phyloP scores from a whole-genome alignment of 2,113 vertebrate species.

The Gymnocephalus cernua region DNA sequence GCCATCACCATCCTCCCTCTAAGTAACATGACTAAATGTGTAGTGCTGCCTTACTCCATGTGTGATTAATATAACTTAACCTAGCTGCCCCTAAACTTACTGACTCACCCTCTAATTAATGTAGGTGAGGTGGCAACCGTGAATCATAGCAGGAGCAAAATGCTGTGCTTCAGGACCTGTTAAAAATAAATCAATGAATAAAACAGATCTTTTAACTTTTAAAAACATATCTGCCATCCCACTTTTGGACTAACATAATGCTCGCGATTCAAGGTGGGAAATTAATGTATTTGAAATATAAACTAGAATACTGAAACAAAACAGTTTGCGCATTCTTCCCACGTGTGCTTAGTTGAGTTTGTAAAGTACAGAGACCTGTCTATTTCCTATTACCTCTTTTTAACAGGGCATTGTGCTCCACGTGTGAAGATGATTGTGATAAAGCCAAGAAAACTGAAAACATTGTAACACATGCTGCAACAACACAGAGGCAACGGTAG shows the following conservation, averaged over 20 bases:
- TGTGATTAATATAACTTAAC: conserved; percentile 36
- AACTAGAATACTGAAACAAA: not conserved
- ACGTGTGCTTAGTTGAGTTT: conserved; percentile 5
- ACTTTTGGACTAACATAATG: not conserved
- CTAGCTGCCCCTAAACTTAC: conserved; percentile 11
- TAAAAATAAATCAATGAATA: conserved; percentile 1
- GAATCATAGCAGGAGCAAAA: conserved; percentile 10
- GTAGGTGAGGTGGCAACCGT: conserved; percentile 3
- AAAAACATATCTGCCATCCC: not conserved
- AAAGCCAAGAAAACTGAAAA: conserved; percentile 12
- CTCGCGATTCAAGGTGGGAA: not conserved
- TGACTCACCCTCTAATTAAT: conserved; percentile 32
- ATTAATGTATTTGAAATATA: not conserved
- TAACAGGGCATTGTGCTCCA: not conserved
- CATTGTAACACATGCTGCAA: not conserved
- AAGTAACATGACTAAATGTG: not conserved
- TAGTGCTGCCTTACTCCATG: not conserved
- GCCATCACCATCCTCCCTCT: not conserved
- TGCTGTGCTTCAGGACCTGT: not conserved
- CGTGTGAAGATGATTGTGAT: conserved; percentile 16
- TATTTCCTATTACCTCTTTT: conserved; percentile 17
- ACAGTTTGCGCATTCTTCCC: conserved; percentile 12
- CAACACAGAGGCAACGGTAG: conserved; percentile 27
- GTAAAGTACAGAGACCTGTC: not conserved
- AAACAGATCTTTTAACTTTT: not conserved